Base-by-base conservation (phyloP, 2,888 invertebrate species). In the Mycalesis mineus region DNA sequence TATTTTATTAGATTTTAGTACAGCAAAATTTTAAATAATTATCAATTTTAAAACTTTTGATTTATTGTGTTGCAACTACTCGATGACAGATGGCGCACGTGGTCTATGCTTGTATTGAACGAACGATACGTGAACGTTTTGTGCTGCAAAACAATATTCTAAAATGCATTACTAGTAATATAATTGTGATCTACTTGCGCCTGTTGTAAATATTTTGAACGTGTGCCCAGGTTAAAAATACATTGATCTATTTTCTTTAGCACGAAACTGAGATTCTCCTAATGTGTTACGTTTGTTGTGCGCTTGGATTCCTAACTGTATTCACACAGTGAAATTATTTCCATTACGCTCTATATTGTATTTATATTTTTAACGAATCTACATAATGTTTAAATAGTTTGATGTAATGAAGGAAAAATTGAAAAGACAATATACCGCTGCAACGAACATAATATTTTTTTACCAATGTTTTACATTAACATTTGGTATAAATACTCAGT, bases 1-100 rank as follows among this genome's bases (percentile, higher is more conserved):
- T 22, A 22, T 22, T 22, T 22, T 22, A 22, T 22, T 22, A 22
- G 2, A 22, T 22, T 22, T 22, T 22, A 22, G 2, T 22, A 5
- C 5, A 22, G 22, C 22, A 22, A 22, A 4, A 22, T 22, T 4
- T 4, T 22, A 5, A n/a, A 5, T 22, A 22, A 4, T 22, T 22
- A 22, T 5, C 22, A 22, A 22, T 22, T 22, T 22, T 22, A 22
- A 22, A 22, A 22, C 22, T 22, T 22, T 22, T 22, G 5, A 22
- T 4, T 22, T 22, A 13, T 13, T 14, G 5, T 15, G 22, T 44
- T 75, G 65, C 8, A 5, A 74, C 88, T 87, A 87, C 74, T 84
- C 73, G 65, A 55, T 63, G 65, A 73, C 52, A 86, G 88, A 78
- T 84, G 84, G 80, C 85, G 77, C 71, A 68, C 68, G 54, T 2